phyloP scores from a whole-genome alignment of 2,888 invertebrate species.

The Subacronicta megacephala region DNA sequence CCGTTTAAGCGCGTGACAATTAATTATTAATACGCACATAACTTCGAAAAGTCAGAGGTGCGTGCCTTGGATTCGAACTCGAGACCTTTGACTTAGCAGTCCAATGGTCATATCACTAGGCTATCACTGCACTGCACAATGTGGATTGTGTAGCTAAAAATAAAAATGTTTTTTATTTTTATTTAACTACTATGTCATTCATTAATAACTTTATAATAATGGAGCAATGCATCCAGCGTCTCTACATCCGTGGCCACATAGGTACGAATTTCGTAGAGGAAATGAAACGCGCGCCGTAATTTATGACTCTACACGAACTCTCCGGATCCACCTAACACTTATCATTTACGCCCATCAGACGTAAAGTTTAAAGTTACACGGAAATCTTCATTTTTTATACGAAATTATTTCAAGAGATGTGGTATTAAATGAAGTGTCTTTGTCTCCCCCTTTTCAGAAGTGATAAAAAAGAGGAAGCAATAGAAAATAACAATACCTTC shows the following conservation, averaged over 20 bases:
- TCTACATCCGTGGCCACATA: conserved; percentile 60
- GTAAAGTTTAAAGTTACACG: conserved; percentile 65
- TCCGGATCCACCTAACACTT: conserved; percentile 79
- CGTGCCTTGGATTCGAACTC: no score
- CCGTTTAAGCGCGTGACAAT: no score
- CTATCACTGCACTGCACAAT: no score
- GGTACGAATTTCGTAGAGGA: conserved; percentile 84
- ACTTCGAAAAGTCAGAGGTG: no score
- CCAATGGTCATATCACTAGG: no score
- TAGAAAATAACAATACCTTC: no score
- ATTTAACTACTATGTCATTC: not conserved
- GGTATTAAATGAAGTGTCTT: not conserved
- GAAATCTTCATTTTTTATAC: conserved; percentile 38
- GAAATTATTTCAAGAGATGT: conserved; percentile 14
- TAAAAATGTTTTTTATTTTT: no score
- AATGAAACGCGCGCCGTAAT: conserved; percentile 85
- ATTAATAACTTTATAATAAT: not conserved
- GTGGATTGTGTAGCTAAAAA: no score
- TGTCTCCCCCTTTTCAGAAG: no score
- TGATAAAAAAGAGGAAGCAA: no score
- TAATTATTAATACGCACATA: no score
- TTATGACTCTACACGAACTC: conserved; percentile 78
- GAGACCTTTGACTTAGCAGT: no score
- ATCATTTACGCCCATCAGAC: conserved; percentile 80
- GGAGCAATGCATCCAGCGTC: conserved; percentile 49